Conservation (phyloP, 2,888 invertebrate genomes). For the Ennomos quercinarius region DNA sequence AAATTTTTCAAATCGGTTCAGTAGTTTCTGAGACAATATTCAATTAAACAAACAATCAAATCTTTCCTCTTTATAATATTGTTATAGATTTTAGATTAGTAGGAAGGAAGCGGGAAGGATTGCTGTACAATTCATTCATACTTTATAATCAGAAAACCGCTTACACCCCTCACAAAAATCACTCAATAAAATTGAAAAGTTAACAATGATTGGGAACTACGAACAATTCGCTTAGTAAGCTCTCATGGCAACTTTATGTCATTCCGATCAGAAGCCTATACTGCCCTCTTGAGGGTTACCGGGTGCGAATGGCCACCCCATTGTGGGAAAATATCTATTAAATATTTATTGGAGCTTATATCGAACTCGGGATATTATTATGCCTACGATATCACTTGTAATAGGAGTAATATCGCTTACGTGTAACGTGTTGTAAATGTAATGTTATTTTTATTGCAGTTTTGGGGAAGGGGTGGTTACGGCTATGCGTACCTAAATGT, state of each 20-base stretch:
- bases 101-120: no score
- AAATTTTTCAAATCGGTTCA: no score
- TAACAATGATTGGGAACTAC: slow-evolving; percentile 20
- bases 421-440: slow-evolving; percentile 52
- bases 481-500: no score
- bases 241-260: slow-evolving; percentile 49
- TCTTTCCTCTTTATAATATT: no score
- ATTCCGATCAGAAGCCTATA: slow-evolving; percentile 77
- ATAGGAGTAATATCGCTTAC: slow-evolving; percentile 47
- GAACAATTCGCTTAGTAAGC: slow-evolving; percentile 27
- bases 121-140: neutral
- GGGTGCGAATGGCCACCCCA: slow-evolving; percentile 81
- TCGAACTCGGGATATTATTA: slow-evolving; percentile 47
- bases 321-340: slow-evolving; percentile 83
- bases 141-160: neutral
- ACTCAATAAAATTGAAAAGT: slow-evolving; percentile 19
- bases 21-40: no score
- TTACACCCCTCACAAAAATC: neutral
- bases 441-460: slow-evolving; percentile 53
- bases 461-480: slow-evolving; percentile 4
- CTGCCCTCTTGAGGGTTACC: slow-evolving; percentile 74
- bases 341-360: slow-evolving; percentile 78
- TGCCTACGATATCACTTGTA: slow-evolving; percentile 62
- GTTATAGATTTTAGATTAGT: no score
- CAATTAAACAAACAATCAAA: no score